phyloP scores from a whole-genome alignment of 2,888 invertebrate species.

The Pammene fasciana region DNA sequence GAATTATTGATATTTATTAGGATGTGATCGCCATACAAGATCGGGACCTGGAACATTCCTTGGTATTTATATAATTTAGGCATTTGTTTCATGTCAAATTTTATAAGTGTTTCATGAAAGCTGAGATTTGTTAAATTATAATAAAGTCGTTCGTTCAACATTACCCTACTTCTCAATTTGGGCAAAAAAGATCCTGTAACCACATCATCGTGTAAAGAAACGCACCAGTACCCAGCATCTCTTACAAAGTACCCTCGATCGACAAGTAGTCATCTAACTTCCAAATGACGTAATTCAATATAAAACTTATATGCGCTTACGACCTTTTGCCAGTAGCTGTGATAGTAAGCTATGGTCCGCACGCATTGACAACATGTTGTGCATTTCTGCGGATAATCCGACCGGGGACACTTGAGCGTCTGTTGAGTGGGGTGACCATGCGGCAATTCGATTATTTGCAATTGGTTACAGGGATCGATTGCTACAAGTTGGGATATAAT shows the following conservation, averaged over 20 bases:
- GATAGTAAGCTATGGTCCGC: slow-evolving; percentile 46
- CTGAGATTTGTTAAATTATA: background rate
- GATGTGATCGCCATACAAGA: no score
- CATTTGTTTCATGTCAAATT: no score
- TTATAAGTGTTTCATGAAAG: no score
- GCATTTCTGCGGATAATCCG: slow-evolving; percentile 77
- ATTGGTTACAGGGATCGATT: background rate
- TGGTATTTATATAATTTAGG: no score
- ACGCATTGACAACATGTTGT: slow-evolving; percentile 75
- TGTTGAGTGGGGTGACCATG: slow-evolving; percentile 57
- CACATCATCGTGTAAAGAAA: slow-evolving; percentile 32
- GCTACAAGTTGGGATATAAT: no score
- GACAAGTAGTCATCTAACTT: slow-evolving; percentile 23
- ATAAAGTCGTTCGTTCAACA: background rate
- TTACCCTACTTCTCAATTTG: slow-evolving; percentile 3
- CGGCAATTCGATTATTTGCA: slow-evolving; percentile 32
- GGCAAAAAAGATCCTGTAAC: slow-evolving; percentile 30
- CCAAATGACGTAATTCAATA: slow-evolving; percentile 1
- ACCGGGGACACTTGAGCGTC: slow-evolving; percentile 61
- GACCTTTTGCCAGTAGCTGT: background rate
- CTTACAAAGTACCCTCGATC: slow-evolving; percentile 41
- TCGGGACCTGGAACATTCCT: no score
- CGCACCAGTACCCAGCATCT: slow-evolving; percentile 18
- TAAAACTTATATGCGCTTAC: background rate
- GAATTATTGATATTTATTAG: no score